Base-by-base conservation (phyloP, 2,888 invertebrate species). In the Deilephila porcellus region DNA sequence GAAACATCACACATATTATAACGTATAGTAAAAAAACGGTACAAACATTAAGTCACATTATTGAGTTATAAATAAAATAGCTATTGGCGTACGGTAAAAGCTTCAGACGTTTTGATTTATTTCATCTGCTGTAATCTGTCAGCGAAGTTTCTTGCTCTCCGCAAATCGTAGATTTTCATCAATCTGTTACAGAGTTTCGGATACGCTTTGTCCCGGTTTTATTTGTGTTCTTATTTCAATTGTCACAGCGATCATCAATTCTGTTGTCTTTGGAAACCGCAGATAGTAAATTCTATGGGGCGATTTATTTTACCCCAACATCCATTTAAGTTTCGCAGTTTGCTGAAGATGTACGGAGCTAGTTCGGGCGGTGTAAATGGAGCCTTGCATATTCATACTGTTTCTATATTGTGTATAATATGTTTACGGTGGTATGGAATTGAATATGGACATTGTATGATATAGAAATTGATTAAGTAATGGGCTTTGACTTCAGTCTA, bases 111-210 rank as follows among this genome's bases (percentile, higher is more conserved):
- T 83, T 84, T 83, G 84, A 83, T 84, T 84, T 83, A 82, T 83
- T 79, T 82, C 76, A 78, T 81, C 75, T 78, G 77, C 77, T 81
- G 86, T 85, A 85, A 87, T 87, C 86, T 84, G 84, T 86, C 86
- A 87, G 80, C 79, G 76, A 83, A 85, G 83, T 87, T 85, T 82
- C 84, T 86, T 84, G 82, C 82, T 81, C 77, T 78, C 86, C 83
- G 74, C 85, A 83, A 87, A 86, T 83, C 86, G 81, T 78, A 76
- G 76, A 75, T 80, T 75, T 78, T 79, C 79, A 86, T 86, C 86
- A 86, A 73, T 73, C 86, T 86, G 82, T 79, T 76, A 74, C 79
- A 71, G 77, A 79, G 82, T 80, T 82, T 79, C 71, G 76, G 78
- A 78, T 76, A 73, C 64, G 25, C 70, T 73, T 71, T 73, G 77